These are phyloP conservation scores for Drosophila niveifrons DNA, from an alignment of 2,888 invertebrate genomes.

Conservation along the genomic window DNA sequence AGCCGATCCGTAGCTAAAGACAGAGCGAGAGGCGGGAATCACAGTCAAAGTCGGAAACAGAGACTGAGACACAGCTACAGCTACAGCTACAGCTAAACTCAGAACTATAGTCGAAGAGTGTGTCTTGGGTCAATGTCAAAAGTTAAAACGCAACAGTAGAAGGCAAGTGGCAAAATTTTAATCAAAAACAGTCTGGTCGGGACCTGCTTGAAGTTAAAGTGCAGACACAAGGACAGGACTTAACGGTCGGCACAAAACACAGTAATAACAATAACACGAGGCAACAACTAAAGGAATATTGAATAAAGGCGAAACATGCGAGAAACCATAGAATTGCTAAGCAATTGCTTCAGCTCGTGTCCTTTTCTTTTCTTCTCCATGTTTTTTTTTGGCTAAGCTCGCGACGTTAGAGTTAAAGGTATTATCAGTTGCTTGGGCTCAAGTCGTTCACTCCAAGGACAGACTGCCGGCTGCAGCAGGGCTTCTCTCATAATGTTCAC, in stretches of 20 bases:
- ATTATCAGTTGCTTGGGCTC: slow-evolving; percentile 42
- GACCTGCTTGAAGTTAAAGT: slow-evolving; percentile 47
- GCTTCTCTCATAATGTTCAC: slow-evolving; percentile 74
- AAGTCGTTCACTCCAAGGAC: slow-evolving; percentile 39
- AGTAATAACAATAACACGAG: slow-evolving; percentile 21
- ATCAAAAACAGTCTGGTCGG: slow-evolving; percentile 58
- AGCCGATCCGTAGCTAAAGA: slow-evolving; percentile 7
- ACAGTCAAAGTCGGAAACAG: not conserved
- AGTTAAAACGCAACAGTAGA: slow-evolving; percentile 63
- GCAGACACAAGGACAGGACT: slow-evolving; percentile 45
- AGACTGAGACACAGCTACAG: not conserved
- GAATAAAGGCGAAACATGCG: slow-evolving; percentile 49
- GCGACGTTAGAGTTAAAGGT: slow-evolving; percentile 23
- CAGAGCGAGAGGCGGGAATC: not conserved
- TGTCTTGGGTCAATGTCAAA: slow-evolving; percentile 64
- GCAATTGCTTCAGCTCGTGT: slow-evolving; percentile 62
- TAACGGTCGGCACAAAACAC: slow-evolving; percentile 23
- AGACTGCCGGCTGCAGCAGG: slow-evolving; percentile 52
- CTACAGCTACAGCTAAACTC: not conserved
- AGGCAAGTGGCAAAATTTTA: slow-evolving; percentile 74
- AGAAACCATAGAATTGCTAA: slow-evolving; percentile 72
- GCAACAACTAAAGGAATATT: slow-evolving; percentile 22
- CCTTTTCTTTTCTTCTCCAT: slow-evolving; percentile 11
- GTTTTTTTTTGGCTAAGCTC: not conserved
- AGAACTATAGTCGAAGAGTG: not conserved